These are phyloP conservation scores for Drosophila yakuba DNA, from an alignment of 1,140 invertebrate species.

Conservation along the genomic window DNA sequence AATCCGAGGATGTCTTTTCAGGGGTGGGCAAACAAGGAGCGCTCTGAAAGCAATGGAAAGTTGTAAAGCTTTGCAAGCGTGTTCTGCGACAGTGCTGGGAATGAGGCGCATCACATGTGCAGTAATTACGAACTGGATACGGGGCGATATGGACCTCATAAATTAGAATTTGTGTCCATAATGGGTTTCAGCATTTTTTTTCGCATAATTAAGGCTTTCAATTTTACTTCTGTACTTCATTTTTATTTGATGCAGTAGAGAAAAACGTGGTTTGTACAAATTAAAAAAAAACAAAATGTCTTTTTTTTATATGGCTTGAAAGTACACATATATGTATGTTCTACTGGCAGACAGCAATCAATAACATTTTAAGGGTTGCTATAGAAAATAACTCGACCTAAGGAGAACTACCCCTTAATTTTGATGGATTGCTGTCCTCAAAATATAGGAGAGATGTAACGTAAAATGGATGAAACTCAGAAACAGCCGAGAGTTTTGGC, in stretches of 20 bases:
- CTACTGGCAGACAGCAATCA: slow-evolving; percentile 34
- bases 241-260: background rate
- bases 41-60: slow-evolving; percentile 25
- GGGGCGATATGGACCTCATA: slow-evolving; percentile 30
- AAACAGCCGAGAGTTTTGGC: background rate
- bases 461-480: background rate
- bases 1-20: slow-evolving; percentile 1
- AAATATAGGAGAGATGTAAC: background rate
- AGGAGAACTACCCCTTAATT: slow-evolving; percentile 39
- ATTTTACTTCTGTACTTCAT: background rate
- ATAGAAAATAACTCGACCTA: slow-evolving; percentile 2
- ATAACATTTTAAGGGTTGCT: slow-evolving; percentile 57
- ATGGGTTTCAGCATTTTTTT: slow-evolving; percentile 6
- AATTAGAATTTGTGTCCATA: slow-evolving; percentile 20
- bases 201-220: background rate
- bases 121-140: slow-evolving; percentile 30
- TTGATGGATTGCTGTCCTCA: slow-evolving; percentile 73
- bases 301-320: background rate
- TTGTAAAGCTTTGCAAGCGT: slow-evolving; percentile 38
- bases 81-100: slow-evolving; percentile 5
- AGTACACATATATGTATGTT: background rate
- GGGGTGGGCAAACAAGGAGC: slow-evolving; percentile 1
- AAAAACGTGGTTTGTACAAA: no score
- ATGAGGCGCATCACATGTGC: slow-evolving; percentile 34
- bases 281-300: slow-evolving; percentile 1